phyloP scores from a whole-genome alignment of 2,888 invertebrate species.

The Orchestes rusci region DNA sequence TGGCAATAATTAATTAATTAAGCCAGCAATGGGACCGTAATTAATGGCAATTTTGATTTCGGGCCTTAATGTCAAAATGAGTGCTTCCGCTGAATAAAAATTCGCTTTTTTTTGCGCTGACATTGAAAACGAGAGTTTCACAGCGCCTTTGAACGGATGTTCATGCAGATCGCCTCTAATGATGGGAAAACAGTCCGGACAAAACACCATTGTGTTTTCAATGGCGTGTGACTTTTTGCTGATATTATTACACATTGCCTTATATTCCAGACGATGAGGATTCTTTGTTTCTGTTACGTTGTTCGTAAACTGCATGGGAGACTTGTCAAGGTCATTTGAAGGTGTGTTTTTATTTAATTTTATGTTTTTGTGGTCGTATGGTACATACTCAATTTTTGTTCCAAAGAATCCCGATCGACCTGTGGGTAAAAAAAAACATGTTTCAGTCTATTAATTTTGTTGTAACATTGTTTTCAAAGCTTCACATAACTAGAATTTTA shows the following conservation, averaged over 20 bases:
- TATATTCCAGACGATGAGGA: slow-evolving; percentile 39
- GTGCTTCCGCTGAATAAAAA: not conserved
- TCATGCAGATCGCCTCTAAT: slow-evolving; percentile 46
- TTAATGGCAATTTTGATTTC: not conserved
- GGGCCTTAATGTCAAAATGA: not conserved
- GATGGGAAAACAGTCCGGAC: slow-evolving; percentile 40
- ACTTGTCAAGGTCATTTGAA: too few species aligned
- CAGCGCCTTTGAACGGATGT: slow-evolving; percentile 31
- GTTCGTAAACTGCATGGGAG: too few species aligned
- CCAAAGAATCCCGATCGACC: too few species aligned
- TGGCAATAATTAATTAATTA: not conserved
- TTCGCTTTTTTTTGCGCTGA: slow-evolving; percentile 27
- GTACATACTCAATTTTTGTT: not conserved
- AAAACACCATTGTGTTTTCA: slow-evolving; percentile 39
- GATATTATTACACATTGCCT: slow-evolving; percentile 32
- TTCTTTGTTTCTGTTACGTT: not conserved
- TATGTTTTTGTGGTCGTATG: not conserved
- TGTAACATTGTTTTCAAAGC: too few species aligned
- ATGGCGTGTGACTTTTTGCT: slow-evolving; percentile 43
- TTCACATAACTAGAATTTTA: too few species aligned
- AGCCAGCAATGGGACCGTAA: too few species aligned
- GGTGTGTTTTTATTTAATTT: not conserved
- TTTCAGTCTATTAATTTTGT: too few species aligned
- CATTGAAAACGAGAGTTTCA: slow-evolving; percentile 45
- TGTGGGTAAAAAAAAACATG: too few species aligned